A percentile compares a stretch with the other conserved stretches of the same genome.
These are phyloP conservation scores for Sicus ferrugineus DNA, from an alignment of 2,888 invertebrate genomes.

Conservation along the genomic window DNA sequence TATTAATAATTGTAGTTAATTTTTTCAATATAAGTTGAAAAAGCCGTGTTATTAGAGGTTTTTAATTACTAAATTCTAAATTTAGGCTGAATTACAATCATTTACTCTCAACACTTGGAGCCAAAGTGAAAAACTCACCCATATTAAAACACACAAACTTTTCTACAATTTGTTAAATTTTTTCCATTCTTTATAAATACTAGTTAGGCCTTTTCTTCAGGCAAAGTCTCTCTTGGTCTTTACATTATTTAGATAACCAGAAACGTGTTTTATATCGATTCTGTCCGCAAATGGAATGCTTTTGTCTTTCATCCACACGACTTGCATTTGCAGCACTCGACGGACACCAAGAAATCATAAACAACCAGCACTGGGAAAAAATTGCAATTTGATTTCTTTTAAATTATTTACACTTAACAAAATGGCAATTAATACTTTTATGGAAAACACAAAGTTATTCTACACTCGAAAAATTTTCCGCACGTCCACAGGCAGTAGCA, in stretches of 20 bases:
- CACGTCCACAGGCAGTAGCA: constrained; percentile 35
- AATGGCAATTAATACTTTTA: constrained; percentile 38
- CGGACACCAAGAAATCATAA: constrained; percentile 33
- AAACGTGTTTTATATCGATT: not conserved
- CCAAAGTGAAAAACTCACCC: constrained; percentile 16
- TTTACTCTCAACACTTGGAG: no score
- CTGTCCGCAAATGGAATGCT: no score
- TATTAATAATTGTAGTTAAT: no score
- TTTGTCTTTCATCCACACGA: not conserved
- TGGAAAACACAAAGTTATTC: constrained; percentile 28
- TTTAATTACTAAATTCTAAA: no score
- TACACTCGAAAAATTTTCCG: constrained; percentile 46
- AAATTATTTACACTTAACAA: constrained; percentile 44
- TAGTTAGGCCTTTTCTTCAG: not conserved
- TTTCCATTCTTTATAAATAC: not conserved
- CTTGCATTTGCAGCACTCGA: constrained; percentile 18
- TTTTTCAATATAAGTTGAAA: no score
- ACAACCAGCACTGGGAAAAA: constrained; percentile 39
- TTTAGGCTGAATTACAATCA: not conserved
- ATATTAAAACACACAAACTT: not conserved
- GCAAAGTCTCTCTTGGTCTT: not conserved
- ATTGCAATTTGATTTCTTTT: constrained; percentile 24
- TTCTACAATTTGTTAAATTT: not conserved
- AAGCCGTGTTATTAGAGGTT: no score
- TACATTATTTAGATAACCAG: not conserved